Evolutionary conservation across 2,113 vertebrate species (phyloP), one percentile per base, ranked within the genome.

Genomic region (Vombatus ursinus): DNA sequence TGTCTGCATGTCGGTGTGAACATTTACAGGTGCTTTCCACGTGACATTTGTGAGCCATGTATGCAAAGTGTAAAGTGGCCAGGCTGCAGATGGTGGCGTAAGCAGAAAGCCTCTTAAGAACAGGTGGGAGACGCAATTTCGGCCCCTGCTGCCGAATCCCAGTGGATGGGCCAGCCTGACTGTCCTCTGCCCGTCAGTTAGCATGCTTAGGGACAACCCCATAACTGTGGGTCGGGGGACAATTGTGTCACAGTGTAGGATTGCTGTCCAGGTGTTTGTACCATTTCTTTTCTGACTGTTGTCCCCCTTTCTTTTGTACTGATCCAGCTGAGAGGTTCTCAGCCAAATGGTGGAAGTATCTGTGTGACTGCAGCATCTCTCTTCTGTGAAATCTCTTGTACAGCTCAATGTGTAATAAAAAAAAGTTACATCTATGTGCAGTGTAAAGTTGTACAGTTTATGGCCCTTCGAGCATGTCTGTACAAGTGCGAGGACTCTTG

Each of bases 401-500:
- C 37, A 84, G 68, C 68, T 84, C n/a, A 84, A 84, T 84, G 68
- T 84, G 68, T 44, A 84, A 84, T 84, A 44, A 77, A 77, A 77
- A 84, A 84, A 84, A 84, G 68, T 84, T 84, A 84, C 98, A 98
- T 98, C 98, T 99, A 99, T 99, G 98, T 99, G 99, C 98, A 99
- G 98, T 99, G 99, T 99, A 99, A 98, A 97, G 97, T 98, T 98
- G 97, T 98, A 97, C 94, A 99, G 98, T 99, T 99, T 99, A 98
- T 99, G 98, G 98, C 96, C 98, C 96, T 98, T 96, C 95, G 97
- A 98, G 98, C 97, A 98, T 98, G 97, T 98, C 97, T 91, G 54
- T 97, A 93, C 98, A 98, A 98, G 97, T 97, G 98, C 98, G 97
- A 97, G 96, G 97, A 97, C 95, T 92, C 91, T 97, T 97, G 97